Percentiles rank a stretch among this genome's conserved stretches.
Evolutionary conservation across 35 echinoderm and acorn worm genomes (phyloP).

Genomic region (Lytechinus variegatus): DNA sequence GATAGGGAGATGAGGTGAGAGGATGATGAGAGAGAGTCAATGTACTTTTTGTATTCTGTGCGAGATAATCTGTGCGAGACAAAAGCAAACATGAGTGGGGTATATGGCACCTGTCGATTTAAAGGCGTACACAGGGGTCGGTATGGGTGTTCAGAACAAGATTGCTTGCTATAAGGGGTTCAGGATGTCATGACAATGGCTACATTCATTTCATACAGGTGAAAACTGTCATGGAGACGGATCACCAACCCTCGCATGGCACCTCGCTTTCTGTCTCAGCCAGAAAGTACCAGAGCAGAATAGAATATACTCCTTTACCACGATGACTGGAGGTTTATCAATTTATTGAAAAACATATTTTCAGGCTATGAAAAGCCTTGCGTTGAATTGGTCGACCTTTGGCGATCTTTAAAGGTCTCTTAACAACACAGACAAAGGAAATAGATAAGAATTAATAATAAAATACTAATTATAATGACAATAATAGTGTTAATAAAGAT

Average conservation of each 20-base stretch:
- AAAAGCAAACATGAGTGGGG: constrained; percentile 21
- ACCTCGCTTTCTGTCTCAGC: neutral
- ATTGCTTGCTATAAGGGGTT: neutral
- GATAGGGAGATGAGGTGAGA: neutral
- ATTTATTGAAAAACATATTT: neutral
- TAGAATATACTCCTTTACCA: neutral
- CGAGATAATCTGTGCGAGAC: constrained; percentile 18
- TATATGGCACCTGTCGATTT: constrained; percentile 5
- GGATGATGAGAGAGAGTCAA: neutral
- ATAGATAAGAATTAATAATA: neutral
- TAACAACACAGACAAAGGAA: neutral
- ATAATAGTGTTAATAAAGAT: neutral
- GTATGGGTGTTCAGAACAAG: neutral
- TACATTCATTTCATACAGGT: neutral
- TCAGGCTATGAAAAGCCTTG: neutral
- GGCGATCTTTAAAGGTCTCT: neutral
- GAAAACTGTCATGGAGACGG: neutral
- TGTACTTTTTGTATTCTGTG: neutral
- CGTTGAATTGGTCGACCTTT: neutral
- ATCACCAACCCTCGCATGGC: constrained; percentile 8
- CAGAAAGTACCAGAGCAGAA: neutral
- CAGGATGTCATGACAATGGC: constrained; percentile 26
- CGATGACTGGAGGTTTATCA: neutral
- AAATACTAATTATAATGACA: too few relatives aligned
- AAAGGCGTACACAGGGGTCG: neutral